Evolutionary conservation across 2,113 vertebrate species (phyloP), one percentile per base, ranked within the genome.

Genomic region (Microcebus lehilahytsara): DNA sequence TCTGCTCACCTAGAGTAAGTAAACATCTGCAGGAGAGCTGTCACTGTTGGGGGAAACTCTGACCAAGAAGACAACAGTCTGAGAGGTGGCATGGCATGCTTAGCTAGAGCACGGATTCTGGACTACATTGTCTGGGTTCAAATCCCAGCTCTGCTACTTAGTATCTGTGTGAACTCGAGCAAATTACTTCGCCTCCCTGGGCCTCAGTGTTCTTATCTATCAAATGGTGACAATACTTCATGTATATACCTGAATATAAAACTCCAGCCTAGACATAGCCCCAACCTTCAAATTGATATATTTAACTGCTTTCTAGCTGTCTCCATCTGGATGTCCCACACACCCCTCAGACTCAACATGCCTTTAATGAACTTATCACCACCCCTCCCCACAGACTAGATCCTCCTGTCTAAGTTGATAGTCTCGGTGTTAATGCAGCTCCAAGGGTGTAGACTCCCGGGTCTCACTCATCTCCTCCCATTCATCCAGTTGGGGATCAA

Each of bases 1-100:
- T 22, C 49, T 60, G 86, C 58, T 72, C 60, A 56, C 27, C 53
- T 64, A 23, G 64, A 46, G 97, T 97, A 96, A 97, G 97, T 97
- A 64, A 64, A 53, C 22, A 6, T 53, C 60, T 72, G 20, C 9
- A 34, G 7, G n/a, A 56, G 51, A 49, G 72, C 51, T 4, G 2
- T 62, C 53, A 34, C 10, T 10, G 2, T 34, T 32, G 87, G 89
- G 40, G 27, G 32, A 64, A 32, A 9, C 37, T 78, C 46, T 96
- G 64, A 93, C 34, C 75, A n/a, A 13, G n/a, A 77, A 62, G 40
- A 9, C 7, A 42, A 12, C n/a, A 37, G 30, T 69, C 62, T 88
- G 85, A 85, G 40, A 60, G 14, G 40, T 58, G 27, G 49, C 37
- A 46, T 32, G 46, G n/a, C 14, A 9, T 72, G 22, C 46, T 42